Conservation (phyloP, 2,888 invertebrate genomes). For the Bugula neritina region DNA sequence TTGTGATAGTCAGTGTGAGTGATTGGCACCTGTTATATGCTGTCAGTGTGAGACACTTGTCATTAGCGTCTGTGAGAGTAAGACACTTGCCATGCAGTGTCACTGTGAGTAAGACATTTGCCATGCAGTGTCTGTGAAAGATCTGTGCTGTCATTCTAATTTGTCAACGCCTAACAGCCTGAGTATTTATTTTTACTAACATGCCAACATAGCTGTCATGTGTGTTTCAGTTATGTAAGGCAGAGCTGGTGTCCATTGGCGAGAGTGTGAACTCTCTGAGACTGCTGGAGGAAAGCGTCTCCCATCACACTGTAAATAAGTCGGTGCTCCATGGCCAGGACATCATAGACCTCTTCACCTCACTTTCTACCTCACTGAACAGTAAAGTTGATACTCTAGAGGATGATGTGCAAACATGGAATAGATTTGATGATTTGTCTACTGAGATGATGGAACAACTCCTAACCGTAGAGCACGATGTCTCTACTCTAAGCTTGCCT, state of each 20-base stretch:
- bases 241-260: neutral
- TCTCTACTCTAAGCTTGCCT: neutral
- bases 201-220: too few species aligned
- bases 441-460: conserved; percentile 4
- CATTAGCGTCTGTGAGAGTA: neutral
- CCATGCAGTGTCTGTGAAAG: neutral
- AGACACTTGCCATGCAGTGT: neutral
- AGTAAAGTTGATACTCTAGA: neutral
- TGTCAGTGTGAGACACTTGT: neutral
- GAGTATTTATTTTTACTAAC: neutral
- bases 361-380: neutral
- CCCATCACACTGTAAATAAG: neutral
- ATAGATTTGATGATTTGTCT: conserved; percentile 2
- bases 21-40: neutral
- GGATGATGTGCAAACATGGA: conserved; percentile 7
- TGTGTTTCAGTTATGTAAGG: conserved; percentile 4
- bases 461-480: conserved; percentile 17
- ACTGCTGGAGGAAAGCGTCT: neutral
- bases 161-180: too few species aligned
- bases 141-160: too few species aligned
- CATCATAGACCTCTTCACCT: neutral
- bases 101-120: neutral
- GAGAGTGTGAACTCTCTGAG: neutral
- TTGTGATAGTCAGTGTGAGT: neutral
- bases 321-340: neutral